These are phyloP conservation scores for Zaprionus bogoriensis DNA, from an alignment of 2,888 invertebrate genomes.

Conservation along the genomic window DNA sequence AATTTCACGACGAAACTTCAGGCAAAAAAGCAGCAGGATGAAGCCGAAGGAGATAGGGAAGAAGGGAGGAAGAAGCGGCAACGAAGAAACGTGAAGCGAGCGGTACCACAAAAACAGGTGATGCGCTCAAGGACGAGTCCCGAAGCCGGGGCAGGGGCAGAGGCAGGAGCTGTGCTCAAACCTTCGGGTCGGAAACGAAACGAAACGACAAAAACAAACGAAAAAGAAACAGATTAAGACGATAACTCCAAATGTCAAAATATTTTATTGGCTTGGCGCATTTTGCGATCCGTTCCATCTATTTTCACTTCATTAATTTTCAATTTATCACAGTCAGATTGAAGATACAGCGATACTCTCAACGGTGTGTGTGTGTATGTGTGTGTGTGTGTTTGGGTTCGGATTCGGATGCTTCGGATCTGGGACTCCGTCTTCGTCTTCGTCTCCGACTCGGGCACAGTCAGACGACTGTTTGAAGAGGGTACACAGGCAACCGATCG, in stretches of 20 bases:
- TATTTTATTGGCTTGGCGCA: constrained; percentile 82
- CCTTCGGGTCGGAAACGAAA: constrained; percentile 31
- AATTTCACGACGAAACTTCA: constrained; percentile 35
- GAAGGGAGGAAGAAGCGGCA: not conserved
- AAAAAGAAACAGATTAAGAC: constrained; percentile 82
- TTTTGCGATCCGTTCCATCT: constrained; percentile 83
- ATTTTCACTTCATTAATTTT: constrained; percentile 83
- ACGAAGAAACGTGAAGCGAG: constrained; percentile 13
- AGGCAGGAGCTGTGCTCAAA: not conserved
- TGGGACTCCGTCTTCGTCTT: not conserved
- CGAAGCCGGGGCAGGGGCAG: constrained; percentile 1
- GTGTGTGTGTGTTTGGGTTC: not conserved
- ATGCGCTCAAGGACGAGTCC: constrained; percentile 53
- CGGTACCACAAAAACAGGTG: constrained; percentile 56
- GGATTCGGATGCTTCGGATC: constrained; percentile 11
- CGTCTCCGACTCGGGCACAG: constrained; percentile 18
- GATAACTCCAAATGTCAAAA: constrained; percentile 82
- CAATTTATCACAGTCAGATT: constrained; percentile 82
- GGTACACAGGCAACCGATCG: constrained; percentile 44
- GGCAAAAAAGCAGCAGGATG: too few species aligned
- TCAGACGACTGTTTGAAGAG: constrained; percentile 64
- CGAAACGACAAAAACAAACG: constrained; percentile 26
- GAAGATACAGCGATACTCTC: constrained; percentile 65
- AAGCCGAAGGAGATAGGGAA: not conserved
- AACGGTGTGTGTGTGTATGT: not conserved